Conservation (phyloP, 2,113 vertebrate genomes). For the Forbesichthys papilliferus region DNA sequence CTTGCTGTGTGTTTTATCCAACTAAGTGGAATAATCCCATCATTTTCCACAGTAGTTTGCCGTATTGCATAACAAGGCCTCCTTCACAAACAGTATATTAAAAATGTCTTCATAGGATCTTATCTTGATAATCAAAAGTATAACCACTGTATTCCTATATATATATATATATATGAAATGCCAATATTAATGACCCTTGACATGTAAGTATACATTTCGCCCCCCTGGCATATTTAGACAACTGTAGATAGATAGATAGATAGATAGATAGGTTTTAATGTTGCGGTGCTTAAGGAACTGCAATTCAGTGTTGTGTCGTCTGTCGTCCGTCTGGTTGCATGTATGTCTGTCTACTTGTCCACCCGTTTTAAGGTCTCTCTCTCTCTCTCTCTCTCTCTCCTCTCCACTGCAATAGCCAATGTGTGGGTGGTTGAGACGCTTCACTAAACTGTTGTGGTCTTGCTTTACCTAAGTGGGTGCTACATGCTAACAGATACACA, state of each 20-base stretch:
- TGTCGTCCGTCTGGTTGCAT: conserved; percentile 55
- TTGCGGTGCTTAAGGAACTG: conserved; percentile 46
- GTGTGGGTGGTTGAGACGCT: conserved; percentile 39
- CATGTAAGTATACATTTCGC: conserved; percentile 70
- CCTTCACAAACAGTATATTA: conserved; percentile 12
- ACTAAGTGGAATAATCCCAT: conserved; percentile 48
- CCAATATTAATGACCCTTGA: conserved; percentile 63
- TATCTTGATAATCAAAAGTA: conserved; percentile 70
- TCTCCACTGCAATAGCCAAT: conserved; percentile 64
- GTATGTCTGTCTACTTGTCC: conserved; percentile 59
- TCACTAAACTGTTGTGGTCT: conserved; percentile 34
- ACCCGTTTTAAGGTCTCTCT: conserved; percentile 43
- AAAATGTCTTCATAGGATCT: conserved; percentile 38
- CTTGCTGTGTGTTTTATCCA: conserved; percentile 59
- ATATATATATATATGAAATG: conserved; percentile 66
- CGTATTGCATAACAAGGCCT: conserved; percentile 48
- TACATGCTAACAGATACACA: conserved; percentile 40
- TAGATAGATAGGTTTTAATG: conserved; percentile 52
- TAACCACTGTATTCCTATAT: conserved; percentile 69
- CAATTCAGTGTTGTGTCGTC: conserved; percentile 69
- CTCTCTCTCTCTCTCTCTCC: conserved; percentile 27
- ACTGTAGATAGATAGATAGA: conserved; percentile 49
- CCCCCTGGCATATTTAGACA: conserved; percentile 66
- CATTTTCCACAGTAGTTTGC: conserved; percentile 48
- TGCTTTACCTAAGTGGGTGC: conserved; percentile 39